phyloP scores from a whole-genome alignment of 2,797 vertebrate species.

The Lepilemur ruficaudatus region DNA sequence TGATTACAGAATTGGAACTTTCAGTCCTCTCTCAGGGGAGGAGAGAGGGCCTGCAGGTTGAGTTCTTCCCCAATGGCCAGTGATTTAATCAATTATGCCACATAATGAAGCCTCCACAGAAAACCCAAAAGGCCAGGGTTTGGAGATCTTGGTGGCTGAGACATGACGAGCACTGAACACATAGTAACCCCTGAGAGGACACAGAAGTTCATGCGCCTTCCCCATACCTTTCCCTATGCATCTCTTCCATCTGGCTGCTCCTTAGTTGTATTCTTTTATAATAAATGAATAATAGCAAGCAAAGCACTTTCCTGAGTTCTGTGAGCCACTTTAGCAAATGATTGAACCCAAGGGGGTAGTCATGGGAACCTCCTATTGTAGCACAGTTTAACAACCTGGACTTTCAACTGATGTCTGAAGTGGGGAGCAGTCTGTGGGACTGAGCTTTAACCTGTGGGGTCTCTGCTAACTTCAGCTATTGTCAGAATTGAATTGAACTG shows the following conservation, averaged over 20 bases:
- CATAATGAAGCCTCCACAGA: neutral
- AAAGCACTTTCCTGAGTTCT: neutral
- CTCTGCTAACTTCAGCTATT: neutral
- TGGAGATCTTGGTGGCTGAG: neutral
- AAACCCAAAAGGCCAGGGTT: neutral
- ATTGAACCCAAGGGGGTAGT: neutral
- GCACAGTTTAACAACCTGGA: neutral
- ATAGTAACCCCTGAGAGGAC: neutral
- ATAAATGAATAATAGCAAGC: neutral
- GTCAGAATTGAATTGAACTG: neutral
- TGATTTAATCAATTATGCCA: neutral
- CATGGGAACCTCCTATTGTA: neutral
- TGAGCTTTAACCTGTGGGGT: neutral
- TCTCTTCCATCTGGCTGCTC: neutral
- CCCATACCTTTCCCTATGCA: neutral
- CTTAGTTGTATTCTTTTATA: neutral
- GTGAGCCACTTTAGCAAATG: neutral
- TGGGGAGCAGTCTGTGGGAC: neutral
- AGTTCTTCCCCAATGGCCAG: neutral
- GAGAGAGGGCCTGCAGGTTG: neutral
- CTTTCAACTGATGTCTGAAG: neutral
- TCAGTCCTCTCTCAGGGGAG: neutral
- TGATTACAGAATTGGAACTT: neutral
- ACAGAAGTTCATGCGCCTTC: neutral
- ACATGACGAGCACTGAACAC: too few species aligned